Evolutionary conservation across 2,888 invertebrate genomes (phyloP).

Genomic region (Ethmia dodecea): DNA sequence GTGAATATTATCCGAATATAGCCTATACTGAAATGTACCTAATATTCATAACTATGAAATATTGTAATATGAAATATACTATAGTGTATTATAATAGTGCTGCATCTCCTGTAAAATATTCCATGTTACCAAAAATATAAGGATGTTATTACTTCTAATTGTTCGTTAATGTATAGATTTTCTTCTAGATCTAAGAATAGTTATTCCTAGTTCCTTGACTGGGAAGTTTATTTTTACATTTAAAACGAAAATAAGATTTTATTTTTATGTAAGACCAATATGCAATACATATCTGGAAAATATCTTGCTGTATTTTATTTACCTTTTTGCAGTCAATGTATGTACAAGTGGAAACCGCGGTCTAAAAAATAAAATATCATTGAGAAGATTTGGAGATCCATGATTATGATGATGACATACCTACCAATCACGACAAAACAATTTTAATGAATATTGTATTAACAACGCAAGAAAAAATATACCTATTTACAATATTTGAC

Average conservation of each 20-base stretch:
- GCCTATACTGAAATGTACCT: slow-evolving; percentile 1
- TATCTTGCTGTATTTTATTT: slow-evolving; percentile 18
- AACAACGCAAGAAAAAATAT: too few relatives aligned
- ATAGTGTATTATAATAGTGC: slow-evolving; percentile 19
- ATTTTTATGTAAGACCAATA: slow-evolving; percentile 74
- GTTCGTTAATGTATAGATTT: slow-evolving; percentile 64
- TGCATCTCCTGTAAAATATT: slow-evolving; percentile 48
- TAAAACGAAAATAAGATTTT: slow-evolving; percentile 62
- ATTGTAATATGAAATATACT: slow-evolving; percentile 18
- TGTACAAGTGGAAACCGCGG: too few relatives aligned
- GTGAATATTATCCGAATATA: slow-evolving; percentile 24
- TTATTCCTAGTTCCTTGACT: slow-evolving; percentile 56
- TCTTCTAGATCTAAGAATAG: slow-evolving; percentile 64
- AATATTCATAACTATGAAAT: slow-evolving; percentile 16
- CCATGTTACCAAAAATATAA: slow-evolving; percentile 70
- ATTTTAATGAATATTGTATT: too few relatives aligned
- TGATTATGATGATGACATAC: too few relatives aligned
- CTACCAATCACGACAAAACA: too few relatives aligned
- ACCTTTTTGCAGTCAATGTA: too few relatives aligned
- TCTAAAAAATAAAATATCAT: too few relatives aligned
- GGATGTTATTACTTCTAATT: slow-evolving; percentile 55
- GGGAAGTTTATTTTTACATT: slow-evolving; percentile 74
- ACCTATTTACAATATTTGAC: too few relatives aligned
- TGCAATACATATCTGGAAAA: slow-evolving; percentile 69
- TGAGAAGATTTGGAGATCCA: too few relatives aligned